Conservation (phyloP, 2,888 invertebrate species). For the Agrotis exclamationis region DNA sequence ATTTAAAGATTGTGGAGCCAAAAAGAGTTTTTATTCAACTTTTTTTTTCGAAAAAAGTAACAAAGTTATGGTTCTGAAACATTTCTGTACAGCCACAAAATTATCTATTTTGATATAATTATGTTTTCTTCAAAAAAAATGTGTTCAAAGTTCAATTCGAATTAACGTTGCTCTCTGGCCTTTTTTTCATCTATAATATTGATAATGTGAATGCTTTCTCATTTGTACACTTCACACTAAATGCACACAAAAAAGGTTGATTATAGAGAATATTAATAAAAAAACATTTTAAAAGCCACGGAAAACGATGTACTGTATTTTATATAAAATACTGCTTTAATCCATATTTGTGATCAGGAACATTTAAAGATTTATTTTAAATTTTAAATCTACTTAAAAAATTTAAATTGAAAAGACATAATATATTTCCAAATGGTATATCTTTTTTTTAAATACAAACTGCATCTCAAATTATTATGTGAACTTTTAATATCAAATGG, state of each 20-base stretch:
- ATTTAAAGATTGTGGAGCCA: background rate
- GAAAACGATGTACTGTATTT: background rate
- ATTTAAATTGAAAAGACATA: background rate
- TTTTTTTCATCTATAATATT: background rate
- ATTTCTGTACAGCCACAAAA: too few species aligned
- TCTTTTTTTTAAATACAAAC: too few species aligned
- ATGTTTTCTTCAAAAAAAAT: too few species aligned
- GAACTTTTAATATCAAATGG: background rate
- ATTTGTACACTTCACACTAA: constrained; percentile 23
- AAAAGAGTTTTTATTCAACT: background rate
- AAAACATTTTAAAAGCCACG: background rate
- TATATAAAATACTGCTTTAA: background rate
- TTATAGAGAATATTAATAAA: constrained; percentile 20
- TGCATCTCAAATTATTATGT: background rate
- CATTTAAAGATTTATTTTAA: background rate
- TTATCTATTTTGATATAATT: too few species aligned
- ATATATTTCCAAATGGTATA: background rate
- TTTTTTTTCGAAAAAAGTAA: background rate
- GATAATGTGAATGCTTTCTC: constrained; percentile 17
- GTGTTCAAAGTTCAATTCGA: background rate
- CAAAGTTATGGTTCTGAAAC: too few species aligned
- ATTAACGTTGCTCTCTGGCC: background rate
- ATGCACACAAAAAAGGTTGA: background rate
- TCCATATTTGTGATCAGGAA: background rate
- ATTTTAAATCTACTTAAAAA: too few species aligned